phyloP scores from a whole-genome alignment of 2,113 vertebrate genomes.

The Serinus canaria region DNA sequence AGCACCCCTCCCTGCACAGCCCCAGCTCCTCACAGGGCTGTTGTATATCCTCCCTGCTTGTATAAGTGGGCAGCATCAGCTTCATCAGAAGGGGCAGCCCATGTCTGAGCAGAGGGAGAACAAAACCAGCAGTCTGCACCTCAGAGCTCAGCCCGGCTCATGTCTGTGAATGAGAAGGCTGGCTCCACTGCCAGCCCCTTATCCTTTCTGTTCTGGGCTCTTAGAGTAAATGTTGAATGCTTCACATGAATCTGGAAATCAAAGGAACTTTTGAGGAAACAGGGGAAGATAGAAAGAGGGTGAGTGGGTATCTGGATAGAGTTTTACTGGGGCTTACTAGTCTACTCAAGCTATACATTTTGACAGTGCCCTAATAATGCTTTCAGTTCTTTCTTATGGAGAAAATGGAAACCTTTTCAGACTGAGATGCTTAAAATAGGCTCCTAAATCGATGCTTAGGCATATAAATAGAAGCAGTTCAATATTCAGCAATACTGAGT shows the following conservation, averaged over 20 bases:
- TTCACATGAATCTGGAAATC: neutral
- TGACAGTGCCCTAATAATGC: neutral
- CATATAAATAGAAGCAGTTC: conserved; percentile 32
- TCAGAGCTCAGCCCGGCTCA: neutral
- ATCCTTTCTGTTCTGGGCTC: neutral
- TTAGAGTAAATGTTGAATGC: neutral
- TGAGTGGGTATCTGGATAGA: neutral
- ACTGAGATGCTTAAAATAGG: conserved; percentile 27
- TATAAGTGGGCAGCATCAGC: neutral
- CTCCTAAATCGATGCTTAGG: neutral
- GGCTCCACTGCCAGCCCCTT: neutral
- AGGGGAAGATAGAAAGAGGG: neutral
- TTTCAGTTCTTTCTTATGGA: neutral
- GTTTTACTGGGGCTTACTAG: neutral
- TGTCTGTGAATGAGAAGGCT: neutral
- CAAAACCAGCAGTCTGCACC: neutral
- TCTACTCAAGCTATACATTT: neutral
- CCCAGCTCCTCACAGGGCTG: neutral
- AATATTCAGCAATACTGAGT: conserved; percentile 15
- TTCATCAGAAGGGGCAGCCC: neutral
- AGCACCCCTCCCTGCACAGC: neutral
- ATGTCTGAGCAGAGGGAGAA: neutral
- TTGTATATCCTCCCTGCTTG: neutral
- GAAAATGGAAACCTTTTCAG: conserved; percentile 22
- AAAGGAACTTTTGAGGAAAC: neutral